phyloP scores from a whole-genome alignment of 2,888 invertebrate genomes.

The Prosapia bicincta region DNA sequence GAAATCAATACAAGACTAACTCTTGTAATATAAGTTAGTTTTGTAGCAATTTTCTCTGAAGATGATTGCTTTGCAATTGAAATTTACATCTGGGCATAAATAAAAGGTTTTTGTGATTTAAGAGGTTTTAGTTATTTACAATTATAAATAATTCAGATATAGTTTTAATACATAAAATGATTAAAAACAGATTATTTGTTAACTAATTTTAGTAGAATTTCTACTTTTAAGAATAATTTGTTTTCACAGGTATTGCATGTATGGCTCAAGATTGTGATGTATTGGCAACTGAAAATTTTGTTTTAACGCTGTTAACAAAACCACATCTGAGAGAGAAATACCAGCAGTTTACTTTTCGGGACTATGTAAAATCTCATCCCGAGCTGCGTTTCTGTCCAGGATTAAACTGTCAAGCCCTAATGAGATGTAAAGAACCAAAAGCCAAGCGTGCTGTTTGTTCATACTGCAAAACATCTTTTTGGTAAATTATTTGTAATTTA shows the following conservation, averaged over 20 bases:
- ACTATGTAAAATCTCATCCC: slow-evolving; percentile 93
- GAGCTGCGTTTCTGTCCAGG: slow-evolving; percentile 92
- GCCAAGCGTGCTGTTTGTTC: slow-evolving; percentile 87
- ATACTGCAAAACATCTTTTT: slow-evolving; percentile 85
- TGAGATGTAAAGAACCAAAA: slow-evolving; percentile 75
- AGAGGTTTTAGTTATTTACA: no score
- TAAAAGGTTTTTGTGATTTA: no score
- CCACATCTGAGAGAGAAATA: slow-evolving; percentile 86
- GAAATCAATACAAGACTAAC: no score
- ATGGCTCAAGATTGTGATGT: slow-evolving; percentile 96
- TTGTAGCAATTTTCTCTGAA: no score
- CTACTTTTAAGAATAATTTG: no score
- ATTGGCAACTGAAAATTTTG: slow-evolving; percentile 95
- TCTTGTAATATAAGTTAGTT: no score
- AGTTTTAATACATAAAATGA: no score
- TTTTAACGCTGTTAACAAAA: slow-evolving; percentile 77
- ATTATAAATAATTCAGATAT: no score
- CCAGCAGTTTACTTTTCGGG: slow-evolving; percentile 93
- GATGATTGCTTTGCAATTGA: no score
- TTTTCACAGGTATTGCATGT: slow-evolving; percentile 80
- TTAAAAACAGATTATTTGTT: no score
- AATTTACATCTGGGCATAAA: no score
- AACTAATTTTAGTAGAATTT: no score
- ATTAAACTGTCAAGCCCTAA: slow-evolving; percentile 89
- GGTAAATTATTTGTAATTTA: slow-evolving; percentile 47